Conservation (phyloP, 2,113 vertebrate genomes). For the Oncorhynchus nerka region DNA sequence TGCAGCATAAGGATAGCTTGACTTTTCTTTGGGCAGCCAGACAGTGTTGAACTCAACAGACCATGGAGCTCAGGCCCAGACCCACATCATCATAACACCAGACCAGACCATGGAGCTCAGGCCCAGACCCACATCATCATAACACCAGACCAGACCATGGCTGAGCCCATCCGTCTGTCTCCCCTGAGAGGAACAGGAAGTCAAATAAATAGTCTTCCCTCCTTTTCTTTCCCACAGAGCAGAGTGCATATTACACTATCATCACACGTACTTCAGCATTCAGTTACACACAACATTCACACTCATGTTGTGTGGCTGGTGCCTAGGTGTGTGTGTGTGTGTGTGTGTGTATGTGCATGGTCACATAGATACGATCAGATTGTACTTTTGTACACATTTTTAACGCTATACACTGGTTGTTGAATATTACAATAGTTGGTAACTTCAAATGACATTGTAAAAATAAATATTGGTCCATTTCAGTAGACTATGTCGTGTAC, state of each 20-base stretch:
- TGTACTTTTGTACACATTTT: constrained; percentile 47
- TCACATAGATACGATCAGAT: constrained; percentile 43
- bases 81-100: too few species aligned
- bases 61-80: too few species aligned
- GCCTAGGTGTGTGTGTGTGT: constrained; percentile 19
- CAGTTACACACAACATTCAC: neutral
- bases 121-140: neutral
- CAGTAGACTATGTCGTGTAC: constrained; percentile 14
- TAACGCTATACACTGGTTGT: constrained; percentile 44
- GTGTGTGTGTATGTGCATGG: constrained; percentile 12
- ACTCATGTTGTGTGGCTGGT: constrained; percentile 3
- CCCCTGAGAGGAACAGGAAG: neutral
- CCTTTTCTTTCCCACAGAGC: constrained; percentile 3
- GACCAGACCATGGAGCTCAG: too few species aligned
- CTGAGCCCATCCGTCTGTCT: neutral
- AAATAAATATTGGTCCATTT: constrained; percentile 59
- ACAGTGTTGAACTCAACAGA: constrained; percentile 30
- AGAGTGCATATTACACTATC: neutral
- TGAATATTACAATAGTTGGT: constrained; percentile 8
- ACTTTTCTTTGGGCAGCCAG: constrained; percentile 54
- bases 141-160: too few species aligned
- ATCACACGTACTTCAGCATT: too few species aligned
- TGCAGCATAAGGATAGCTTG: constrained; percentile 46
- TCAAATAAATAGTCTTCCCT: constrained; percentile 37
- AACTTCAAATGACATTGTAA: constrained; percentile 56